Evolutionary conservation across 2,113 vertebrate species (phyloP).

Genomic region (Apodemus speciosus): DNA sequence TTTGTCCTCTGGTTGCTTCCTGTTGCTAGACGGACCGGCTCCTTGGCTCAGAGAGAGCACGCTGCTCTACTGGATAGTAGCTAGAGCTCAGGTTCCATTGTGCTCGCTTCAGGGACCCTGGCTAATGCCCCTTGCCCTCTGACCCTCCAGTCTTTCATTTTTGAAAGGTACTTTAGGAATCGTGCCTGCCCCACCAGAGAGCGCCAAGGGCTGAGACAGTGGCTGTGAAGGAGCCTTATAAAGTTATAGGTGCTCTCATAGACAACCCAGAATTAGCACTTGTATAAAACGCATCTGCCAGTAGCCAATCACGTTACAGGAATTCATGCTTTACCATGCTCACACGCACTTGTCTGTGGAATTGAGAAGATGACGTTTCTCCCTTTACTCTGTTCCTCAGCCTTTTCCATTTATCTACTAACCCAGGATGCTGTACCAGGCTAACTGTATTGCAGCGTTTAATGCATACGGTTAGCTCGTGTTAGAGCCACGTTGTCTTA

Average conservation of each 20-base stretch:
- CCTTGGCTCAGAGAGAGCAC: not conserved
- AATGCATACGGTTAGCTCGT: not conserved
- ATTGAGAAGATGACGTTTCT: not conserved
- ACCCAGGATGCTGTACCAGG: not conserved
- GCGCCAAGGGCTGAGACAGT: not conserved
- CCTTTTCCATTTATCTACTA: not conserved
- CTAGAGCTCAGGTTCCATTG: not conserved
- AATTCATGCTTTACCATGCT: slow-evolving; percentile 5
- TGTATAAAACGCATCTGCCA: not conserved
- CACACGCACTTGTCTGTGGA: not conserved
- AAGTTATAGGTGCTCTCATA: not conserved
- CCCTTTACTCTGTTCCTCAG: not conserved
- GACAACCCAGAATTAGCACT: slow-evolving; percentile 25
- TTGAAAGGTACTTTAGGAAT: not conserved
- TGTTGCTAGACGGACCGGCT: not conserved
- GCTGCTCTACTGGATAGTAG: not conserved
- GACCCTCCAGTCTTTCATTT: not conserved
- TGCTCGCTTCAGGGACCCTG: not conserved
- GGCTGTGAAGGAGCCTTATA: not conserved
- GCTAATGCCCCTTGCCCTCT: not conserved
- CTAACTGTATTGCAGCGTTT: slow-evolving; percentile 33
- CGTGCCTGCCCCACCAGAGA: not conserved
- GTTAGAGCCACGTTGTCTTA: not conserved
- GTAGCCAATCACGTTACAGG: not conserved
- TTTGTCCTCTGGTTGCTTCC: not conserved